phyloP scores from a whole-genome alignment of 2,797 vertebrate species.

The Nyctalus aviator region DNA sequence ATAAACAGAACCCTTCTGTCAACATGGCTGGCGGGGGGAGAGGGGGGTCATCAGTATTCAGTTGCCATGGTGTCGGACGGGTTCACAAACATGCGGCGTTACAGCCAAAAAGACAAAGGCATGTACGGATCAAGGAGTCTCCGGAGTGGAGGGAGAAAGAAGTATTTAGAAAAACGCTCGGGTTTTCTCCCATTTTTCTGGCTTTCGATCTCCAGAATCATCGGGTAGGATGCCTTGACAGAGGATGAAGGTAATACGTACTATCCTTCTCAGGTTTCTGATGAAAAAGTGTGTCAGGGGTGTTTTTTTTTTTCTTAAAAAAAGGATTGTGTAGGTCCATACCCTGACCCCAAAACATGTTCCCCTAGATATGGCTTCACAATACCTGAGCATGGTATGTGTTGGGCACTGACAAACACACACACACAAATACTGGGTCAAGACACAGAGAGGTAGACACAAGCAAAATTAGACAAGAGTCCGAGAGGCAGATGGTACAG shows the following conservation, averaged over 20 bases:
- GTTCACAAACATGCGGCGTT: not conserved
- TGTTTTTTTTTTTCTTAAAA: not conserved
- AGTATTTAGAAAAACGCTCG: not conserved
- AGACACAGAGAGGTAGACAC: not conserved
- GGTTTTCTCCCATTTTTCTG: not conserved
- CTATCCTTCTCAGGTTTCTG: not conserved
- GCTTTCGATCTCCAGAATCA: not conserved
- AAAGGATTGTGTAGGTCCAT: not conserved
- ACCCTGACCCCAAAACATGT: not conserved
- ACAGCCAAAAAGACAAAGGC: not conserved
- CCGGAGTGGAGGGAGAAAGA: not conserved
- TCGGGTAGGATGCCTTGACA: not conserved
- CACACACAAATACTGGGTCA: not conserved
- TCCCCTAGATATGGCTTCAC: not conserved
- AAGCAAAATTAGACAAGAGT: not conserved
- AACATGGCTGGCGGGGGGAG: not conserved
- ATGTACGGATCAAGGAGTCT: not conserved
- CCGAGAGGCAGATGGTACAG: not conserved
- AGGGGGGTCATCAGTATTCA: not conserved
- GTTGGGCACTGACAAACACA: not conserved
- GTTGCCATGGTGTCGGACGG: not conserved
- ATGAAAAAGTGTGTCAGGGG: not conserved
- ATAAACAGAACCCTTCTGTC: conserved; percentile 48
- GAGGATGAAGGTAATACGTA: not conserved
- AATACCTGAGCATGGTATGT: not conserved